Conservation (phyloP, 2,888 invertebrate genomes). For the Drosophila siamana region DNA sequence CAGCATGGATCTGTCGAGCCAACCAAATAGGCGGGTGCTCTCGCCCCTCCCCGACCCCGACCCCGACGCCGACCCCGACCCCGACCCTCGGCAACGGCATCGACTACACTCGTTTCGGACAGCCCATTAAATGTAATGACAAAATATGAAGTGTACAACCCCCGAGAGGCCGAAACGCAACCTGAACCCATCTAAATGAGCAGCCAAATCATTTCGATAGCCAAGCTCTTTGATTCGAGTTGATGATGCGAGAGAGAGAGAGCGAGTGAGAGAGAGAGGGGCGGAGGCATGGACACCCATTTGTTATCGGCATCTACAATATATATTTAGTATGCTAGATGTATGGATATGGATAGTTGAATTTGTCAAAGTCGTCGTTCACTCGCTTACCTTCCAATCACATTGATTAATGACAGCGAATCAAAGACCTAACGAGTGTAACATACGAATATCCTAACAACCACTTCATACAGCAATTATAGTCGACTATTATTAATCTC, state of each 20-base stretch:
- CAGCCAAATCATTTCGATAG: conserved; percentile 51
- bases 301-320: conserved; percentile 38
- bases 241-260: too few relatives aligned
- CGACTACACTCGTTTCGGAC: conserved; percentile 57
- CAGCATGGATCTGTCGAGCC: conserved; percentile 34
- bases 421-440: conserved; percentile 23
- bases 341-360: conserved; percentile 21
- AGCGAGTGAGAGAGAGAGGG: too few relatives aligned
- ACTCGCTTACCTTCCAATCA: conserved; percentile 28
- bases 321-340: too few relatives aligned
- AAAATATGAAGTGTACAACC: conserved; percentile 64
- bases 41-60: not conserved
- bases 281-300: conserved; percentile 47
- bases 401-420: conserved; percentile 26
- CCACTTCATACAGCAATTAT: conserved; percentile 13
- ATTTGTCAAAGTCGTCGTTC: conserved; percentile 59
- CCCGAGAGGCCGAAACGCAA: not conserved
- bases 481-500: not conserved
- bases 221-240: conserved; percentile 11
- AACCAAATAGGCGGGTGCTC: conserved; percentile 56
- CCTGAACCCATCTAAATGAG: conserved; percentile 47
- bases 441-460: conserved; percentile 9
- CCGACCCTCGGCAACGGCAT: too few relatives aligned
- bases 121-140: conserved; percentile 82
- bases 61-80: too few relatives aligned